Evolutionary conservation across 2,113 vertebrate genomes (phyloP).

Genomic region (Myrmecobius fasciatus): DNA sequence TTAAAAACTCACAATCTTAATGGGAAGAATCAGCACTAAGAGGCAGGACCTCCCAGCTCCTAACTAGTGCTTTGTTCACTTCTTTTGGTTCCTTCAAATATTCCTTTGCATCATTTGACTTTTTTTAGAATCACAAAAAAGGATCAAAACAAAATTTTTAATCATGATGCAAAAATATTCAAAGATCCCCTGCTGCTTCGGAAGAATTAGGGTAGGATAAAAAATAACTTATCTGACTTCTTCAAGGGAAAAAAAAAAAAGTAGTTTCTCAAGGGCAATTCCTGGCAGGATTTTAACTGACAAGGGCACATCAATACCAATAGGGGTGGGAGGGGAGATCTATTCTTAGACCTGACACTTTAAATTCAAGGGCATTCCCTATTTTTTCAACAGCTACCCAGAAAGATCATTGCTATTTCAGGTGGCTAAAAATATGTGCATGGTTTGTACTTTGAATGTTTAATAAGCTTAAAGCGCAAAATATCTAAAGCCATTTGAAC

Average conservation of each 20-base stretch:
- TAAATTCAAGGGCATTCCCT: slow-evolving; percentile 68
- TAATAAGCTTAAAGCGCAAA: slow-evolving; percentile 81
- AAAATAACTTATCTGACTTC: neutral
- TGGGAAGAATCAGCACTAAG: neutral
- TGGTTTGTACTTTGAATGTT: slow-evolving; percentile 79
- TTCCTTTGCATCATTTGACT: neutral
- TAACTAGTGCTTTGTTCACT: neutral
- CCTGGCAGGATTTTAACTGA: neutral
- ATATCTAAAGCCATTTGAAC: slow-evolving; percentile 81
- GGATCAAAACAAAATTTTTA: neutral
- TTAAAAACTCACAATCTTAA: neutral
- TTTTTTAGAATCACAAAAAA: neutral
- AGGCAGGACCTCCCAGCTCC: neutral
- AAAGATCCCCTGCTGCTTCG: neutral
- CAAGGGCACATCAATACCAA: neutral
- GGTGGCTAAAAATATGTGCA: slow-evolving; percentile 81
- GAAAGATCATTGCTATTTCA: slow-evolving; percentile 80
- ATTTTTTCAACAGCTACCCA: slow-evolving; percentile 62
- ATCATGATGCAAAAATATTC: neutral
- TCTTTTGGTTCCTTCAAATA: neutral
- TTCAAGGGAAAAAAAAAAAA: neutral
- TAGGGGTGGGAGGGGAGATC: neutral
- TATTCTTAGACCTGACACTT: slow-evolving; percentile 53
- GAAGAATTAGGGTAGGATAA: neutral
- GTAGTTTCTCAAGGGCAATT: neutral